Evolutionary conservation across 2,888 invertebrate species (phyloP).

Genomic region (Alsophila aescularia): DNA sequence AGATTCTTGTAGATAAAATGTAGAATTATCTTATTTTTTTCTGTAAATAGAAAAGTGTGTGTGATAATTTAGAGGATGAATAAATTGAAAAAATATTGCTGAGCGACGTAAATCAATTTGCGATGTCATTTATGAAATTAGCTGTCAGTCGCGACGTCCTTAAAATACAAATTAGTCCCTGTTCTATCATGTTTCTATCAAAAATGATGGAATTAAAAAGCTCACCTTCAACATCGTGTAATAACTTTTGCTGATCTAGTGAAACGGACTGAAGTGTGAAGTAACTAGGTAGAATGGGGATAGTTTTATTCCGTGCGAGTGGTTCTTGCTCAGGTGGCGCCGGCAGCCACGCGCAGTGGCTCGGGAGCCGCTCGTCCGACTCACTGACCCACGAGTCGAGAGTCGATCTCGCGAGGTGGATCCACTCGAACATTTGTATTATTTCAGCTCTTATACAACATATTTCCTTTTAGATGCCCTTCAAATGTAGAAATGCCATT

Average conservation of each 20-base stretch:
- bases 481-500: too few species aligned
- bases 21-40: constrained; percentile 10
- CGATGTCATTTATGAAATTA: constrained; percentile 8
- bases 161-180: background rate
- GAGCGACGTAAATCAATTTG: background rate
- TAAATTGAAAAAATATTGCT: background rate
- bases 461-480: too few species aligned
- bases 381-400: background rate
- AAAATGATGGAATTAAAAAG: constrained; percentile 3
- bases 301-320: constrained; percentile 3
- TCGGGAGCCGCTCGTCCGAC: background rate
- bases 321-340: background rate
- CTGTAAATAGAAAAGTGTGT: constrained; percentile 22
- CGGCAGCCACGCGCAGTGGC: background rate
- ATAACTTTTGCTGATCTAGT: constrained; percentile 1
- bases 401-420: background rate
- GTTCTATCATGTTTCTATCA: constrained; percentile 5
- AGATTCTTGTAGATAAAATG: constrained; percentile 14
- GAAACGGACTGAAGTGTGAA: constrained; percentile 11
- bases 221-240: background rate
- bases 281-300: constrained; percentile 1
- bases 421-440: background rate
- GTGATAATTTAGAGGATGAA: background rate
- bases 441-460: too few species aligned
- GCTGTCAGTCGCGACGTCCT: constrained; percentile 4